Base-by-base conservation (phyloP, 2,888 invertebrate genomes). In the Mesoligia furuncula region DNA sequence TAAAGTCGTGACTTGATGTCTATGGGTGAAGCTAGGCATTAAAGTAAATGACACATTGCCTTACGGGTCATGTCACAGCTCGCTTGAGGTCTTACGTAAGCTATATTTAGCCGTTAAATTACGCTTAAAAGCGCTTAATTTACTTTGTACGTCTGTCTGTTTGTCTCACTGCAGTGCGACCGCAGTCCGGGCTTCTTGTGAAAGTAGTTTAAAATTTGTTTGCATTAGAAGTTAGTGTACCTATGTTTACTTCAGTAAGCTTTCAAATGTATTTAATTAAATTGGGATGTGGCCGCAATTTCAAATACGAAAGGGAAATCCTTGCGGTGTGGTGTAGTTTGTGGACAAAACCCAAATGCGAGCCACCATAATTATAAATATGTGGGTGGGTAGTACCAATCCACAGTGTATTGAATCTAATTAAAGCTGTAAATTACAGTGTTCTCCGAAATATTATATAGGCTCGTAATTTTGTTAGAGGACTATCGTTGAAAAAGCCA, bases 1-100 rank as follows among this genome's bases (percentile, higher is more conserved):
- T 79, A 73, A 75, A 76, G 68, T 73, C 71, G 64, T 78, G 84
- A 82, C 83, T 78, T 59, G 65, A 67, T 75, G 73, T 67, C 78
- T 66, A n/a, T 73, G 54, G 57, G 67, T 59, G 75, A 84, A 77
- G 72, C 77, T 62, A 77, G 72, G 62, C 59, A 85, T 75, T 84
- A 81, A 75, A 79, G 42, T 69, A 70, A 82, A 78, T 82, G 84
- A 85, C 73, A 59, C 17, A 42, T 64, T 75, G 64, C 42, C 75
- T 78, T 61, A 62, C 71, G 71, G 80, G 73, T 84, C 78, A 75
- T 48, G 66, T 82, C 67, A 39, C 73, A 68, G 45, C 61, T 69
- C 68, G 45, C 69, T 59, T 45, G 57, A n/a, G 54, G 68, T 64
- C 51, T 76, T 71, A 75, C 57, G 36, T 71, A 66, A 75, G 68